A percentile compares a stretch with the other conserved stretches of the same genome.
These are phyloP conservation scores for Ennomos fuscantarius DNA, from an alignment of 2,888 invertebrate species.

Conservation along the genomic window DNA sequence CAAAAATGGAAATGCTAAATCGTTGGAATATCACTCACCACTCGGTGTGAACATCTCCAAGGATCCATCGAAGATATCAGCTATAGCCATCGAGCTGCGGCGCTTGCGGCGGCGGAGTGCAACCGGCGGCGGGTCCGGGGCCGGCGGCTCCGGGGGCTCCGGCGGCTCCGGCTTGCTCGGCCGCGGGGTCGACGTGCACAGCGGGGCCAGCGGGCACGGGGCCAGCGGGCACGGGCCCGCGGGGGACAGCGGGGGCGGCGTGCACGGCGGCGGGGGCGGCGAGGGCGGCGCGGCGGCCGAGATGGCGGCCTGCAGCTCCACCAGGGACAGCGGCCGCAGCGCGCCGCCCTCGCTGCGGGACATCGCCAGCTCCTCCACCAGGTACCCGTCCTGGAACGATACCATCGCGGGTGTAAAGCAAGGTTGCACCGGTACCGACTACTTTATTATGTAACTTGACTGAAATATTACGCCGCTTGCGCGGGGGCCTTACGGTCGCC, in stretches of 20 bases:
- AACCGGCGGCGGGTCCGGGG: constrained; percentile 25
- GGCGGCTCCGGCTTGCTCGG: constrained; percentile 27
- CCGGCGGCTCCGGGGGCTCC: constrained; percentile 25
- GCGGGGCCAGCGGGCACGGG: constrained; percentile 28
- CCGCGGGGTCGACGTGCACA: constrained; percentile 35
- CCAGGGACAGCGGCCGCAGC: constrained; percentile 57
- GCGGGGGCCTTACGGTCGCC: too few species aligned
- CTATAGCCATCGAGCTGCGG: constrained; percentile 36
- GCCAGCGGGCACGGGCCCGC: constrained; percentile 25
- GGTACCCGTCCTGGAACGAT: constrained; percentile 56
- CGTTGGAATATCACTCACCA: constrained; percentile 42
- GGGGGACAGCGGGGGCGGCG: constrained; percentile 13
- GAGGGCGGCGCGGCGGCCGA: constrained; percentile 55
- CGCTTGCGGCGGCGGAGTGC: constrained; percentile 50
- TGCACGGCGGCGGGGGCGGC: constrained; percentile 18
- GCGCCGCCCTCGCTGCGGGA: constrained; percentile 19
- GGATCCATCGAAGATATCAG: constrained; percentile 18
- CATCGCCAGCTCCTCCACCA: constrained; percentile 63
- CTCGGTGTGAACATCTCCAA: constrained; percentile 47
- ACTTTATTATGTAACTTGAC: too few species aligned
- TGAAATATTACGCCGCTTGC: too few species aligned
- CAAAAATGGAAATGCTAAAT: too few species aligned
- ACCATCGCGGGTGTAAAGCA: too few species aligned
- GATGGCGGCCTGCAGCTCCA: constrained; percentile 69
- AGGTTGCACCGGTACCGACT: too few species aligned